phyloP scores from a whole-genome alignment of 2,888 invertebrate genomes.

The Tholera decimalis region DNA sequence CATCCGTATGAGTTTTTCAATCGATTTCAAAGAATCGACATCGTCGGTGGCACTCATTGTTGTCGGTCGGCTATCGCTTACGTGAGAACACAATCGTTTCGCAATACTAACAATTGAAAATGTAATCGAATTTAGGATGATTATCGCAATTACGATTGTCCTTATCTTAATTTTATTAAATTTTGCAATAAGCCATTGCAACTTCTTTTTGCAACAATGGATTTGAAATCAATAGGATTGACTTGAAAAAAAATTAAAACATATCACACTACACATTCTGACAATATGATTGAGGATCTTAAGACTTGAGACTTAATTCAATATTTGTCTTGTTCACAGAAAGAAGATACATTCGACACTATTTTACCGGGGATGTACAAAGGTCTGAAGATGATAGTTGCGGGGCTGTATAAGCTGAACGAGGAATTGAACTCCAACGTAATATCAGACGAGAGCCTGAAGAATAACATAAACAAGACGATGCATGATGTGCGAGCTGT shows the following conservation, averaged over 20 bases:
- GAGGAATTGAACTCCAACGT: constrained; percentile 86
- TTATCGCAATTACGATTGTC: constrained; percentile 67
- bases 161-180: constrained; percentile 66
- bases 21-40: constrained; percentile 88
- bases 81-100: constrained; percentile 90
- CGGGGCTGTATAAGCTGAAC: constrained; percentile 93
- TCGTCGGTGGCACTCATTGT: constrained; percentile 90
- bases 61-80: constrained; percentile 86
- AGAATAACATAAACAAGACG: constrained; percentile 90
- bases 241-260: not conserved
- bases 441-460: constrained; percentile 73
- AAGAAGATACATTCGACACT: constrained; percentile 67
- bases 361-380: constrained; percentile 92
- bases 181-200: constrained; percentile 41
- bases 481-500: constrained; percentile 92
- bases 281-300: not conserved
- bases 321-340: constrained; percentile 75
- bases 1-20: constrained; percentile 90
- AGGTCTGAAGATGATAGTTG: constrained; percentile 93
- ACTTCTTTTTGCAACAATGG: constrained; percentile 30
- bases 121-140: constrained; percentile 78
- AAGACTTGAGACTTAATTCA: constrained; percentile 30
- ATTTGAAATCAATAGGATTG: constrained; percentile 1
- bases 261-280: not conserved
- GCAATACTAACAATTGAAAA: constrained; percentile 79